A percentile compares a stretch with the other conserved stretches of the same genome.
Evolutionary conservation across 2,113 vertebrate species (phyloP).

Genomic region (Sus scrofa): DNA sequence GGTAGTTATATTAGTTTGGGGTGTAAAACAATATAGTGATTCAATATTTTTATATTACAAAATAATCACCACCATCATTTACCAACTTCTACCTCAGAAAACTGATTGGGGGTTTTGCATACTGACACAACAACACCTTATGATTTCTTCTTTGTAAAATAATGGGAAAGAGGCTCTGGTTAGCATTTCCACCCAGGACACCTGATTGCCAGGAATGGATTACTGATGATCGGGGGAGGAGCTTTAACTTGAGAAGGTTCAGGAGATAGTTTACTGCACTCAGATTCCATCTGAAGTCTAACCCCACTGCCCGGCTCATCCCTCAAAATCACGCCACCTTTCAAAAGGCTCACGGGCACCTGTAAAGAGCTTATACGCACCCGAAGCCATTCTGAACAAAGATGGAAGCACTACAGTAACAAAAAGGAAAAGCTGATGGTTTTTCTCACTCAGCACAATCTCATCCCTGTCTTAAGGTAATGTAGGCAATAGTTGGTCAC

Average conservation of each 20-base stretch:
- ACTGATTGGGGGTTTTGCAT: neutral
- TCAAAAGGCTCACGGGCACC: neutral
- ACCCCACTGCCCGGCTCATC: neutral
- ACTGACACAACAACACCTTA: neutral
- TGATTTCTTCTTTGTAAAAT: slow-evolving; percentile 31
- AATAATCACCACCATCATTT: neutral
- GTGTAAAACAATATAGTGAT: neutral
- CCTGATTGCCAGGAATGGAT: neutral
- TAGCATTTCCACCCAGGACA: neutral
- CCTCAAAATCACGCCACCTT: neutral
- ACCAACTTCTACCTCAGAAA: neutral
- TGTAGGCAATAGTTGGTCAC: neutral
- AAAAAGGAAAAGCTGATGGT: neutral
- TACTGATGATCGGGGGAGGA: neutral
- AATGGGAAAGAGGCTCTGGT: neutral
- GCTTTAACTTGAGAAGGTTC: neutral
- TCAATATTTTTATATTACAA: neutral
- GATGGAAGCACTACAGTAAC: neutral
- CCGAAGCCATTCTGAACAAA: neutral
- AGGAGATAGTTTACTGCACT: neutral
- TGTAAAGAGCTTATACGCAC: neutral
- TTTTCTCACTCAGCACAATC: neutral
- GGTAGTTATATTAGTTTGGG: neutral
- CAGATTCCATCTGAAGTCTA: neutral
- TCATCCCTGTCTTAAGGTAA: neutral